Evolutionary conservation across 2,113 vertebrate genomes (phyloP).

Genomic region (Tringa solitaria): DNA sequence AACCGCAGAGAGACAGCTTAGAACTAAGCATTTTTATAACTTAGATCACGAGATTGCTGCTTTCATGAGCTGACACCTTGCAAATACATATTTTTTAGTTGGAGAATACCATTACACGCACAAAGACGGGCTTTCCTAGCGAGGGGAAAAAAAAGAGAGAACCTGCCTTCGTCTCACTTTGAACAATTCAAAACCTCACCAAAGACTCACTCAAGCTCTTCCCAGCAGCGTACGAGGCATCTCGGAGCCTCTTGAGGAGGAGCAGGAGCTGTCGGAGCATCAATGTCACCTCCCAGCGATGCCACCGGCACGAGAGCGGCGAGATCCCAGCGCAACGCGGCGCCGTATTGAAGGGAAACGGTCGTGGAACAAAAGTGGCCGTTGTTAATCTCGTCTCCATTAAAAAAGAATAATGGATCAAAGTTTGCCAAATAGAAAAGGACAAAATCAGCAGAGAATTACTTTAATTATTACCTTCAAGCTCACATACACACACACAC

Average conservation of each 20-base stretch:
- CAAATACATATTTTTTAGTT: not conserved
- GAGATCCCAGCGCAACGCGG: not conserved
- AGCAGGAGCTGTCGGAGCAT: not conserved
- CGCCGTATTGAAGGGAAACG: not conserved
- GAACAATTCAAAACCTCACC: not conserved
- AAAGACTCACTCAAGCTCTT: not conserved
- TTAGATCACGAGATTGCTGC: not conserved
- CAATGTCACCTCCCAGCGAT: not conserved
- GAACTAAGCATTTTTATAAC: not conserved
- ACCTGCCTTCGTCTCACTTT: not conserved
- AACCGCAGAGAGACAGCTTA: not conserved
- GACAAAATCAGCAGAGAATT: constrained; percentile 69
- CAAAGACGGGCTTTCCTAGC: not conserved
- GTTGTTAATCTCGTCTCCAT: constrained; percentile 7
- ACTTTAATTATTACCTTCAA: constrained; percentile 69
- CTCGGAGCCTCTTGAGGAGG: not conserved
- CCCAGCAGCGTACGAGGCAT: not conserved
- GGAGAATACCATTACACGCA: not conserved
- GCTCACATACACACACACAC: not conserved
- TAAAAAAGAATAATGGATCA: constrained; percentile 63
- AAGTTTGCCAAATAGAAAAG: constrained; percentile 69
- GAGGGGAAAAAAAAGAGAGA: not conserved
- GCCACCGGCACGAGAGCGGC: not conserved
- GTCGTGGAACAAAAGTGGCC: not conserved
- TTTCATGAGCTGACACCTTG: not conserved